Conservation (phyloP, 2,888 invertebrate genomes). For the Megastigmus dorsalis region DNA sequence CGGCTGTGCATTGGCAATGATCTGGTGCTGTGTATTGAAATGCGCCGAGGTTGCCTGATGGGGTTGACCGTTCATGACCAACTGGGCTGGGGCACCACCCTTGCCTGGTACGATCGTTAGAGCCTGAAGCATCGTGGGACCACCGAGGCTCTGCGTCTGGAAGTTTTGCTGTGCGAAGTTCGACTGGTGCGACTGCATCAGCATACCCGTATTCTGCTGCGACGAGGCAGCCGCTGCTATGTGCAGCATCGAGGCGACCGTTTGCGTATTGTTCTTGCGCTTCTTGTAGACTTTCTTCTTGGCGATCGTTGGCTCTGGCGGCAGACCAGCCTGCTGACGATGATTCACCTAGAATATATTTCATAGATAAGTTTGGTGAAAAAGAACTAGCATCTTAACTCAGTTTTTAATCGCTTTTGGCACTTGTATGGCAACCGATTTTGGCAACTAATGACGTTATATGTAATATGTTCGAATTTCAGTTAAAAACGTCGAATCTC, state of each 20-base stretch:
- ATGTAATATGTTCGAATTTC: not conserved
- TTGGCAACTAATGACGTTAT: no score
- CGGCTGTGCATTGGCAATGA: conserved; percentile 77
- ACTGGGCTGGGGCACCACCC: conserved; percentile 83
- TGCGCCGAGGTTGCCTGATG: conserved; percentile 76
- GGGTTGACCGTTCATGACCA: conserved; percentile 85
- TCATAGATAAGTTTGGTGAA: not conserved
- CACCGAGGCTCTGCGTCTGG: conserved; percentile 82
- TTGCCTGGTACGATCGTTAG: conserved; percentile 86
- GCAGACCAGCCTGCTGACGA: conserved; percentile 75
- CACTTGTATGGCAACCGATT: no score
- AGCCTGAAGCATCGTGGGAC: conserved; percentile 85
- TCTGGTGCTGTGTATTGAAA: conserved; percentile 80
- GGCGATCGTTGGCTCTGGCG: conserved; percentile 81
- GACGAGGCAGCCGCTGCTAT: conserved; percentile 76
- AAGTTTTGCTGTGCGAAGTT: conserved; percentile 84
- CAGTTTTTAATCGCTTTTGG: no score
- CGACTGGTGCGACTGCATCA: conserved; percentile 76
- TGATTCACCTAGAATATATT: conserved; percentile 38
- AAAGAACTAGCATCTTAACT: not conserved
- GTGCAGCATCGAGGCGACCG: conserved; percentile 83
- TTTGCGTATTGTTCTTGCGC: conserved; percentile 82
- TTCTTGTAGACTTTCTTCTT: conserved; percentile 80
- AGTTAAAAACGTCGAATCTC: not conserved
- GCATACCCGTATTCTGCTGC: conserved; percentile 80